phyloP scores from a whole-genome alignment of 2,888 invertebrate species.

The Galeopsomyia nigrocyanea region DNA sequence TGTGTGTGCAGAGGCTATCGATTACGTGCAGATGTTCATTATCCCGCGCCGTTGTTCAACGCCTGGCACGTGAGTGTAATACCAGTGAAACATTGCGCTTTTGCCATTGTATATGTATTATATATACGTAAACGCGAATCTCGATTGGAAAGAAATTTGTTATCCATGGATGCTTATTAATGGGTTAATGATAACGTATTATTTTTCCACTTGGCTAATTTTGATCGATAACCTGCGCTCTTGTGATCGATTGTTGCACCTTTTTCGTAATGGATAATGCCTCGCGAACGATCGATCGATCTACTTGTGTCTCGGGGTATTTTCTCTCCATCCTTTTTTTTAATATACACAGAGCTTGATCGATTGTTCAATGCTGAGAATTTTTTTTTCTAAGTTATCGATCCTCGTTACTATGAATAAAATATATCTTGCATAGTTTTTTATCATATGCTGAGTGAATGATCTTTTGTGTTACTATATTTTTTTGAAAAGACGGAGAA shows the following conservation, averaged over 20 bases:
- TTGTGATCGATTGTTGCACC: too few relatives aligned
- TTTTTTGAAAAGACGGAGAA: too few relatives aligned
- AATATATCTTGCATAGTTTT: too few relatives aligned
- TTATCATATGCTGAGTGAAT: too few relatives aligned
- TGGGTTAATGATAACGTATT: constrained; percentile 22
- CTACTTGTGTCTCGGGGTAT: too few relatives aligned
- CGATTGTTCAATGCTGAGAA: too few relatives aligned
- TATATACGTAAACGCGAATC: not conserved
- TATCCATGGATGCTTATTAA: constrained; percentile 10
- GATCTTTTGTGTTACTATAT: too few relatives aligned
- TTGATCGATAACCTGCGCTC: not conserved
- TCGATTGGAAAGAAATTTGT: constrained; percentile 16
- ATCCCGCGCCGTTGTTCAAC: not conserved
- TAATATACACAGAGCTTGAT: too few relatives aligned
- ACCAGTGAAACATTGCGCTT: not conserved
- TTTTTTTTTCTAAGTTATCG: too few relatives aligned
- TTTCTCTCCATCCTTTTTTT: too few relatives aligned
- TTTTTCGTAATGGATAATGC: constrained; percentile 7
- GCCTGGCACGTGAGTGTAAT: not conserved
- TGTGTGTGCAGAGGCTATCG: not conserved
- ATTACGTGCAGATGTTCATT: constrained; percentile 32
- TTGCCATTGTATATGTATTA: too few relatives aligned
- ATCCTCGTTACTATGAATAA: too few relatives aligned
- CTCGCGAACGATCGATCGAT: not conserved
- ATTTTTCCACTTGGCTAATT: not conserved